A percentile compares a stretch with the other conserved stretches of the same genome.
phyloP scores from a whole-genome alignment of 2,888 invertebrate genomes.

The Dryocosmus kuriphilus region DNA sequence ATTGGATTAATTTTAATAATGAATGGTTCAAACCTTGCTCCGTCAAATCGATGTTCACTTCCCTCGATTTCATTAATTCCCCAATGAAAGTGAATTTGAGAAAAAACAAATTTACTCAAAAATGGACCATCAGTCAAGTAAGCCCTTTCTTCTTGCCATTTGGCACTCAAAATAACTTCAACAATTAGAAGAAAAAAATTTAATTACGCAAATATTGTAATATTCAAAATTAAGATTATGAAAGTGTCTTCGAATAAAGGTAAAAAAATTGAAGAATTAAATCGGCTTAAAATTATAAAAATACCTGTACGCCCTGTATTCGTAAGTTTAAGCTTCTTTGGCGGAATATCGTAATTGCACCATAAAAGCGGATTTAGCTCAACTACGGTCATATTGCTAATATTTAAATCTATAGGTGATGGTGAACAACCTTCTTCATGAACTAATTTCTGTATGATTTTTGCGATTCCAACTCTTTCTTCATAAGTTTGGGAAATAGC shows the following conservation, averaged over 20 bases:
- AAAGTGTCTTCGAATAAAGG: not conserved
- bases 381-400: constrained; percentile 71
- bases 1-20: not conserved
- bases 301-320: constrained; percentile 85
- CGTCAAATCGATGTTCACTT: constrained; percentile 83
- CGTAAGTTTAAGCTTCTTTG: constrained; percentile 83
- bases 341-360: constrained; percentile 79
- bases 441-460: constrained; percentile 46
- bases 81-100: constrained; percentile 87
- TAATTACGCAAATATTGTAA: not conserved
- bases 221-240: not conserved
- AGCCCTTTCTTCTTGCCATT: constrained; percentile 82
- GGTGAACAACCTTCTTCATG: constrained; percentile 60
- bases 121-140: constrained; percentile 82
- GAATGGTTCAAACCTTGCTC: constrained; percentile 62
- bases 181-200: not conserved
- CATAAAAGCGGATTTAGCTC: constrained; percentile 78
- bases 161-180: constrained; percentile 82
- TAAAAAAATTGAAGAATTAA: constrained; percentile 29
- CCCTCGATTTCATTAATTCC: constrained; percentile 82
- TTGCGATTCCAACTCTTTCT: constrained; percentile 41
- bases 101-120: constrained; percentile 81
- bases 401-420: constrained; percentile 78
- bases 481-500: constrained; percentile 31
- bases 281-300: constrained; percentile 14